Evolutionary conservation across 2,888 invertebrate species (phyloP), one percentile per base, ranked within the genome.

Genomic region (Augiades crinisus): DNA sequence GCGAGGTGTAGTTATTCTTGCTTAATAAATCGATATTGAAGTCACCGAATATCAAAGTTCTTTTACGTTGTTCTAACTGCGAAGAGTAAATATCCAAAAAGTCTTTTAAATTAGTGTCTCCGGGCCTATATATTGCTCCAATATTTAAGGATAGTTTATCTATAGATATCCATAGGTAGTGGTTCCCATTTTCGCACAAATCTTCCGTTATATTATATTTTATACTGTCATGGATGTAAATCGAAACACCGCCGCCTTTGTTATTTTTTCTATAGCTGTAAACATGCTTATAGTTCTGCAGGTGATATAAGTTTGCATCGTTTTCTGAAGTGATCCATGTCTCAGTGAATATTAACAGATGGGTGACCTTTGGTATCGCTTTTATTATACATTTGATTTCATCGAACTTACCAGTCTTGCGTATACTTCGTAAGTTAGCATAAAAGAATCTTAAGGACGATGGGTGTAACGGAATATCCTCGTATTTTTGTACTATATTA

Each of bases 161-260:
- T 2, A 59, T 13, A 10, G 52, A 12, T 8, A 65, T 57, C 64
- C 63, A 67, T 16, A 67, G 16, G 22, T 57, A 67, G 19, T 67
- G 58, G 19, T 66, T 66, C 0, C 54, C 61, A 14, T 59, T 50
- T 31, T 45, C 54, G 13, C 31, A 55, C 0, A 19, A 4, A 4
- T 60, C 55, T 34, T 62, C 61, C 1, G 57, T 47, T 17, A 61
- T 13, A 3, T 54, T 36, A 16, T 58, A 56, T 43, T 61, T 59
- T n/a, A 68, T 31, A 14, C 38, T 54, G 3, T 62, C 53, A 16
- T 65, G 64, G 0, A 63, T 57, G 47, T 54, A 66, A 6, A 61
- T 60, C 0, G 65, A 67, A 1, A 65, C 64, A 5, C 64, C 65
- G 13, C 68, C 68, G 0, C 68, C 64, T 21, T 27, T 57, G 0